Evolutionary conservation across 2,888 invertebrate species (phyloP).

Genomic region (Acanthosoma haemorrhoidale): DNA sequence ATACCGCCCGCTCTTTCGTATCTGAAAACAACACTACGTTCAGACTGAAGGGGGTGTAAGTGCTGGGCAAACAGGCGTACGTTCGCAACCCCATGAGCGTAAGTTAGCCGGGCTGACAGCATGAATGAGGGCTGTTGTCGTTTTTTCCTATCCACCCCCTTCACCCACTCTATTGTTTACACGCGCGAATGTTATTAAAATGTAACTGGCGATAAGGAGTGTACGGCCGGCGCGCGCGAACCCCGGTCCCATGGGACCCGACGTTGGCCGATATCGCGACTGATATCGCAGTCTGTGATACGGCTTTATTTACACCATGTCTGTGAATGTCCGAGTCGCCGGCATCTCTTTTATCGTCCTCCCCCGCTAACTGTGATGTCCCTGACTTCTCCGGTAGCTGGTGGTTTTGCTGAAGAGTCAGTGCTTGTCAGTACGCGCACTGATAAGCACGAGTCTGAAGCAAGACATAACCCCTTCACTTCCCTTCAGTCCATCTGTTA

Average conservation of each 20-base stretch:
- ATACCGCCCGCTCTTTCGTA: not conserved
- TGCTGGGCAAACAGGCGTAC: not conserved
- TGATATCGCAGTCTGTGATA: not conserved
- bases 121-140: not conserved
- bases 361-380: not conserved
- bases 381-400: not conserved
- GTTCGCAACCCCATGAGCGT: not conserved
- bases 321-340: too few relatives aligned
- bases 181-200: constrained; percentile 12
- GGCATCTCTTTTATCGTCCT: constrained; percentile 2
- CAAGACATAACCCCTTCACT: too few relatives aligned
- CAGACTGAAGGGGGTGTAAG: not conserved
- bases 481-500: too few relatives aligned
- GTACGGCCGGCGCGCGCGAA: not conserved
- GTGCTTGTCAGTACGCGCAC: too few relatives aligned
- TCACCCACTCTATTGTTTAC: constrained; percentile 7
- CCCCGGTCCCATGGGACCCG: not conserved
- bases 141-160: too few relatives aligned
- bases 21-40: too few relatives aligned
- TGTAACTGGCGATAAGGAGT: not conserved
- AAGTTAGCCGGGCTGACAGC: not conserved
- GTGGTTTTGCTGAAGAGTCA: too few relatives aligned
- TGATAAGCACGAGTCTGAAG: too few relatives aligned
- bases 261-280: not conserved
- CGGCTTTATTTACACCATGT: constrained; percentile 1